A percentile compares a stretch with the other conserved stretches of the same genome.
Conservation (phyloP, 2,113 vertebrate genomes). For the Cephalopholis sonnerati region DNA sequence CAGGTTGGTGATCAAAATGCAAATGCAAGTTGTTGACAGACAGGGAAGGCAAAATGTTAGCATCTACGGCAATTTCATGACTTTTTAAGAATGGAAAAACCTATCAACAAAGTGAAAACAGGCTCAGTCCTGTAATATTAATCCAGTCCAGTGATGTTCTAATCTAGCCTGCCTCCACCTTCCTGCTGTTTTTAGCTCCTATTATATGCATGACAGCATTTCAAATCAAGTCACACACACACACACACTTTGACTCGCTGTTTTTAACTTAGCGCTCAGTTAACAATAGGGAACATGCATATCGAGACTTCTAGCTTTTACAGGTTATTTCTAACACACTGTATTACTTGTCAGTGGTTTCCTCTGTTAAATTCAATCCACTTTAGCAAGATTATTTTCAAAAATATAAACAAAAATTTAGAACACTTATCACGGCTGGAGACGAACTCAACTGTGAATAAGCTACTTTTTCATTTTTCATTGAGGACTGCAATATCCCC, state of each 20-base stretch:
- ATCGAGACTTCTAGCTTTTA: slow-evolving; percentile 3
- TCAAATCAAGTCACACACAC: neutral
- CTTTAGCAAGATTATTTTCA: slow-evolving; percentile 6
- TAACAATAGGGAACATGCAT: slow-evolving; percentile 10
- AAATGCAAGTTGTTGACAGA: neutral
- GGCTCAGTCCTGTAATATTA: neutral
- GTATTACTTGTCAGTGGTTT: slow-evolving; percentile 1
- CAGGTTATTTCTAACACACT: neutral
- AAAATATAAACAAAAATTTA: slow-evolving; percentile 34
- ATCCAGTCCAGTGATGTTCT: neutral
- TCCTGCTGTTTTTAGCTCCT: neutral
- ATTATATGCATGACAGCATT: slow-evolving; percentile 11
- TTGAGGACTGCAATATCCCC: slow-evolving; percentile 8
- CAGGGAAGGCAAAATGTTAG: neutral
- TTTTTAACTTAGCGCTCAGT: slow-evolving; percentile 2
- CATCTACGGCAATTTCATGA: neutral
- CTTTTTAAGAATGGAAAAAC: neutral
- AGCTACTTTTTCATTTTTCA: slow-evolving; percentile 23
- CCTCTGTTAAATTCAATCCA: slow-evolving; percentile 10
- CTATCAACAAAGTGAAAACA: slow-evolving; percentile 6
- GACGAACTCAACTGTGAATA: slow-evolving; percentile 21
- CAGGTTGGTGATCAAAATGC: slow-evolving; percentile 16
- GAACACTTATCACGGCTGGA: slow-evolving; percentile 22
- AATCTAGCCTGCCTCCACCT: neutral
- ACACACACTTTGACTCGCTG: neutral